Evolutionary conservation across 2,797 vertebrate genomes (phyloP).

Genomic region (Oceanodroma leucorhoa): DNA sequence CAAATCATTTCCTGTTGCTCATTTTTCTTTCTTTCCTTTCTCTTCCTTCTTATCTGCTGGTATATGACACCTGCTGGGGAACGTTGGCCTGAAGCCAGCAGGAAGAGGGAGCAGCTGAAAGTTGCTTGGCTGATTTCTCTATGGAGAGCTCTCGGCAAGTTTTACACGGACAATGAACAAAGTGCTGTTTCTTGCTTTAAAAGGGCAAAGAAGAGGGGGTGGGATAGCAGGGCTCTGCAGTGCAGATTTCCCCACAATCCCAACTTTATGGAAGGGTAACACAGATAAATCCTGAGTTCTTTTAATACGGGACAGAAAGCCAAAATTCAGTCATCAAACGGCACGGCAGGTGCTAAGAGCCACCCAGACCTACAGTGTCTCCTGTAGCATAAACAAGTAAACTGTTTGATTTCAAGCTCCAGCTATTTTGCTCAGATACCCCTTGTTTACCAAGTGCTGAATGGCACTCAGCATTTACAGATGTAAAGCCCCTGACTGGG

Average conservation of each 20-base stretch:
- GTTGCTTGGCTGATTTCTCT: conserved; percentile 73
- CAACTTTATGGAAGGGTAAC: conserved; percentile 1
- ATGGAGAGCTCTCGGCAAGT: conserved; percentile 54
- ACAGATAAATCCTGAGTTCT: conserved; percentile 8
- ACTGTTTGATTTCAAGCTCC: conserved; percentile 55
- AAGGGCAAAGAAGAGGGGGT: not conserved
- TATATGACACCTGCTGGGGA: conserved; percentile 79
- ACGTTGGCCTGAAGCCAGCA: conserved; percentile 64
- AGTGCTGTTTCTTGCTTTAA: conserved; percentile 64
- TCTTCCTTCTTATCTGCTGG: conserved; percentile 67
- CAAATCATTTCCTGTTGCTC: not conserved
- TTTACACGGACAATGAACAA: conserved; percentile 67
- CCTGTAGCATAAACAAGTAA: conserved; percentile 47
- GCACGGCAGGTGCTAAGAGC: conserved; percentile 52
- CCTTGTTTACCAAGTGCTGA: conserved; percentile 60
- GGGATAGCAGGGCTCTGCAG: not conserved
- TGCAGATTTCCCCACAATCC: conserved; percentile 32
- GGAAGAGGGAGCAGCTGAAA: conserved; percentile 67
- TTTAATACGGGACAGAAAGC: not conserved
- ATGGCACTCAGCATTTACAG: conserved; percentile 59
- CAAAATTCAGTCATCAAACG: conserved; percentile 16
- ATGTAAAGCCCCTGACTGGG: conserved; percentile 65
- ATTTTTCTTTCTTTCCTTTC: conserved; percentile 32
- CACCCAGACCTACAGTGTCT: conserved; percentile 21
- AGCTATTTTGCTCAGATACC: conserved; percentile 42